These are phyloP conservation scores for Chloroceryle inda DNA, from an alignment of 2,797 vertebrate genomes.

Conservation along the genomic window DNA sequence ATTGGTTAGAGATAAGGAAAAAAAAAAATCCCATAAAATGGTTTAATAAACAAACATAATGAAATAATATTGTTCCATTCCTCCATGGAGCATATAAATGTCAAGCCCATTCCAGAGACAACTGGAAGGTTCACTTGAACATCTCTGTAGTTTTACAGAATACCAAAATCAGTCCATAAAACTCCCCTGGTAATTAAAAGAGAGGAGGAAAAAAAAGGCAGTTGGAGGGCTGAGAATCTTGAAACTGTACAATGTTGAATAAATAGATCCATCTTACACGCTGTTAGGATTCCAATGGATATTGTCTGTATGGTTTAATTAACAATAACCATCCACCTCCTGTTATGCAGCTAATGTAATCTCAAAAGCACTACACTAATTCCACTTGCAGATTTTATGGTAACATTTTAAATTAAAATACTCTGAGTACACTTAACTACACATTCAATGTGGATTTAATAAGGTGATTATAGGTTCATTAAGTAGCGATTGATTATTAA, in stretches of 20 bases:
- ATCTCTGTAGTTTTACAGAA: neutral
- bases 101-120: neutral
- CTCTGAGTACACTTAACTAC: conserved; percentile 27
- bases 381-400: conserved; percentile 54
- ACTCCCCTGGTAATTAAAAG: neutral
- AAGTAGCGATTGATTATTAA: conserved; percentile 48
- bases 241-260: neutral
- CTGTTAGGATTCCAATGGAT: neutral
- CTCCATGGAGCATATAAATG: neutral
- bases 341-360: conserved; percentile 41
- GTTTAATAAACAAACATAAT: conserved; percentile 56
- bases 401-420: conserved; percentile 54
- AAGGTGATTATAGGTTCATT: conserved; percentile 30
- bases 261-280: neutral
- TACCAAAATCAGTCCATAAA: neutral
- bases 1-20: neutral
- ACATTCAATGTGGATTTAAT: conserved; percentile 14
- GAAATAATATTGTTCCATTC: neutral
- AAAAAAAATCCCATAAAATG: neutral
- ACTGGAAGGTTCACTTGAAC: neutral
- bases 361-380: conserved; percentile 28
- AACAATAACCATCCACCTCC: conserved; percentile 31
- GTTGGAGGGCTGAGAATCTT: neutral
- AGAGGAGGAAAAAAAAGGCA: neutral
- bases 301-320: conserved; percentile 11